These are phyloP conservation scores for Pegea sp. DNA, from an alignment of 23 tunicate species.

Conservation along the genomic window DNA sequence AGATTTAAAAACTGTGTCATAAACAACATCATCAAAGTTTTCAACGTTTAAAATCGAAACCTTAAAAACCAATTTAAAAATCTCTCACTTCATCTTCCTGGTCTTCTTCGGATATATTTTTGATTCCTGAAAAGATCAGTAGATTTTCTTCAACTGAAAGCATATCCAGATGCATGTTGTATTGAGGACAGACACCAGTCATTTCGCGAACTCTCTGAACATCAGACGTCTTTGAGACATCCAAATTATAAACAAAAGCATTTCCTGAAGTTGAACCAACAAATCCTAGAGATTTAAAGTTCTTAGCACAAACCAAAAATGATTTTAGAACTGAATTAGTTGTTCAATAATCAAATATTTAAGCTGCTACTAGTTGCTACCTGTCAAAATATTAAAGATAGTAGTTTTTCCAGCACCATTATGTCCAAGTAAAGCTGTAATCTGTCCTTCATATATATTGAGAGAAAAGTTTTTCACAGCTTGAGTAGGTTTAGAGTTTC, in stretches of 20 bases:
- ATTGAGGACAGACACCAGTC: slow-evolving; percentile 92
- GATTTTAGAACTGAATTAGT: too few relatives aligned
- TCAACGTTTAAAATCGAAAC: too few relatives aligned
- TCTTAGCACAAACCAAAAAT: too few relatives aligned
- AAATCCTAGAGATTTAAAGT: slow-evolving; percentile 45
- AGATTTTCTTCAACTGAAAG: slow-evolving; percentile 58
- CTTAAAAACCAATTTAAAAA: too few relatives aligned
- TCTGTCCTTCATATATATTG: slow-evolving; percentile 84
- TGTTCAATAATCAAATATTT: neutral
- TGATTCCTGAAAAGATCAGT: slow-evolving; percentile 59
- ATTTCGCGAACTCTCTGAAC: slow-evolving; percentile 39
- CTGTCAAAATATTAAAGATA: slow-evolving; percentile 72
- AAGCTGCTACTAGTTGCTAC: slow-evolving; percentile 6
- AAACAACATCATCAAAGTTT: too few relatives aligned
- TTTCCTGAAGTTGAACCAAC: slow-evolving; percentile 33
- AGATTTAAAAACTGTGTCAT: too few relatives aligned
- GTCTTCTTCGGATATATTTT: slow-evolving; percentile 13
- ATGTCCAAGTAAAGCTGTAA: slow-evolving; percentile 83
- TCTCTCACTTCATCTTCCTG: slow-evolving; percentile 29
- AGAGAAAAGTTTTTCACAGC: slow-evolving; percentile 63
- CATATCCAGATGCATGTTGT: slow-evolving; percentile 40
- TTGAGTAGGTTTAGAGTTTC: slow-evolving; percentile 4
- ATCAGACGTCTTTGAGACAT: slow-evolving; percentile 25
- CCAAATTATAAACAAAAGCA: slow-evolving; percentile 34
- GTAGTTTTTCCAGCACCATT: slow-evolving; percentile 97